Base-by-base conservation (phyloP, 2,888 invertebrate species). In the Phalera bucephala region DNA sequence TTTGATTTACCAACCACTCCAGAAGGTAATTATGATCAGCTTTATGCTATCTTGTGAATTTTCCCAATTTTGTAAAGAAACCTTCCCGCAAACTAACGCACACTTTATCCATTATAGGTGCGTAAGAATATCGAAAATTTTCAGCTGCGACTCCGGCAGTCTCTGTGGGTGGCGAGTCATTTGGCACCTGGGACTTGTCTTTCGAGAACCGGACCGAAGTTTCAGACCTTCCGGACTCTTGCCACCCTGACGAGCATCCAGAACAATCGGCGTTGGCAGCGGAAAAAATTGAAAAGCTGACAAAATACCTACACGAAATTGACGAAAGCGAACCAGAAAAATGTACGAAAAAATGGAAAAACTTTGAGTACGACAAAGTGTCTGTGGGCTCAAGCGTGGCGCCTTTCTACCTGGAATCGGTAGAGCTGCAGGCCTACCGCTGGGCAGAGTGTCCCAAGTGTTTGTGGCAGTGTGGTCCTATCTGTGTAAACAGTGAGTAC, bases 271-370 rank as follows among this genome's bases (percentile, higher is more conserved):
- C 64, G 44, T 61, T 56, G 44, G 83, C 80, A 65, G 81, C 75
- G 59, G 82, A 87, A 88, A 88, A 88, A 87, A 87, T 87, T 15
- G 87, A 74, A 88, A 88, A 86, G 75, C 80, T 87, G 33, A 86
- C 87, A 46, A 85, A 84, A 77, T 87, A 86, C 48, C 58, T 86
- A 37, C 75, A 80, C 30, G 72, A 69, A 44, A 52, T 39, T 39
- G 37, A 51, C 42, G 22, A 51, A 63, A 62, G 45, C 9, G 32
- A 48, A 31, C 36, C 44, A 23, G 7, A 34, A 17, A 58, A 58
- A 37, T 29, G 29, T 33, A 49, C 42, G 64, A 72, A 72, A 82
- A 83, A 84, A 74, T 86, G 86, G 85, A 73, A 83, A 81, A 80
- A 72, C 50, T 73, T 67, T 33, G 72, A 72, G 51, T 50, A 40